Evolutionary conservation across 2,113 vertebrate species (phyloP).

Genomic region (Heliornis fulica): DNA sequence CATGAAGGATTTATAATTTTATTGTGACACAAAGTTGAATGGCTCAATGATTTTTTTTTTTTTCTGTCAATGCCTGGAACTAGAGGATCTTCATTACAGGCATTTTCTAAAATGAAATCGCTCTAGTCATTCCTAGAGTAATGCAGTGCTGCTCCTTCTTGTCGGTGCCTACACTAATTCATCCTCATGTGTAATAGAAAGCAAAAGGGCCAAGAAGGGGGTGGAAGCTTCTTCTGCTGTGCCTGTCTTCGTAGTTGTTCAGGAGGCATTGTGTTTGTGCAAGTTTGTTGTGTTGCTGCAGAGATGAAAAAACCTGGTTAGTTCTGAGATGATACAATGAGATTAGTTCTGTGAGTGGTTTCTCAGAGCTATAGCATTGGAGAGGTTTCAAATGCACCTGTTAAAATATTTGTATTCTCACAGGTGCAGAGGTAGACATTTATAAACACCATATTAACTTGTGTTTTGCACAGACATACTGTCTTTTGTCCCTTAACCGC

Average conservation of each 20-base stretch:
- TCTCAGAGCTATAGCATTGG: background rate
- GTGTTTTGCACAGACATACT: background rate
- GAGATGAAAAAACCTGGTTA: background rate
- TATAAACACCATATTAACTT: background rate
- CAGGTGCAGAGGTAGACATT: background rate
- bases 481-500: background rate
- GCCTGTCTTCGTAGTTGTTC: background rate
- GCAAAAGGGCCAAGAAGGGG: background rate
- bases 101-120: background rate
- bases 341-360: background rate
- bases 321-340: too few species aligned
- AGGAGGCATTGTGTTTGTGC: background rate
- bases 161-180: background rate
- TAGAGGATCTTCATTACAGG: background rate
- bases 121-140: background rate
- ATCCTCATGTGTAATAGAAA: background rate
- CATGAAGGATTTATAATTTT: background rate
- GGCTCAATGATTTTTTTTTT: background rate
- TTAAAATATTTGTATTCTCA: background rate
- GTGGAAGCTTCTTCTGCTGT: background rate
- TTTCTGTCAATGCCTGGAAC: background rate
- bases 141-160: background rate
- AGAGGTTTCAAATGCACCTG: background rate
- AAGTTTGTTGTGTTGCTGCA: background rate
- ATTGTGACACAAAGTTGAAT: background rate